phyloP scores from a whole-genome alignment of 2,797 vertebrate species.

The Tinamus major region DNA sequence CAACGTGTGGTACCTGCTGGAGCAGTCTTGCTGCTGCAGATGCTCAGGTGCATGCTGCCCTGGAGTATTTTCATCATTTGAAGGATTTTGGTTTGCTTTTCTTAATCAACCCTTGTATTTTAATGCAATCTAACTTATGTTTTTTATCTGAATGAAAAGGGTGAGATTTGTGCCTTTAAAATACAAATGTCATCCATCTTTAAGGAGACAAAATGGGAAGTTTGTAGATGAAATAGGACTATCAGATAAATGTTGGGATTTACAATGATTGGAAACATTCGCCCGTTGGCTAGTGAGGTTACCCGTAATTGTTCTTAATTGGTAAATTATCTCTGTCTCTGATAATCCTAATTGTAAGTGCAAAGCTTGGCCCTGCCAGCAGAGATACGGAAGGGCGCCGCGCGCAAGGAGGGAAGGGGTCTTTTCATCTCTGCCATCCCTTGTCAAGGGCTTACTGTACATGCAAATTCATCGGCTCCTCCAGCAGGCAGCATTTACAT shows the following conservation, averaged over 20 bases:
- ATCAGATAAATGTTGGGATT: background rate
- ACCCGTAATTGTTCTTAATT: constrained; percentile 13
- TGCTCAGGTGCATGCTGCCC: background rate
- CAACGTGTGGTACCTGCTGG: background rate
- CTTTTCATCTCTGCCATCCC: constrained; percentile 46
- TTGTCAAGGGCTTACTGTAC: constrained; percentile 32
- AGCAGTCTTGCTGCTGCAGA: background rate
- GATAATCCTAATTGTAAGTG: constrained; percentile 18
- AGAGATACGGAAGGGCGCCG: constrained; percentile 2
- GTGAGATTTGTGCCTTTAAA: background rate
- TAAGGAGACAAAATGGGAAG: background rate
- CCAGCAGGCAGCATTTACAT: constrained; percentile 1
- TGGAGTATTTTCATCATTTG: background rate
- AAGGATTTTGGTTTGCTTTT: background rate
- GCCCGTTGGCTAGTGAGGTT: background rate
- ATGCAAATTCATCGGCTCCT: constrained; percentile 39
- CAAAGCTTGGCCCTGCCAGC: constrained; percentile 25
- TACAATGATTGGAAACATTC: background rate
- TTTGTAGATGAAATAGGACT: background rate
- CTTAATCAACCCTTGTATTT: background rate
- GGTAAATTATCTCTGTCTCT: constrained; percentile 20
- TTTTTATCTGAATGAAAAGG: background rate
- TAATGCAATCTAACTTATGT: background rate
- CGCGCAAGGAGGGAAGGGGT: background rate
- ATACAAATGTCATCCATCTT: background rate